Conservation (phyloP, 2,113 vertebrate species). For the Thunnus maccoyii region DNA sequence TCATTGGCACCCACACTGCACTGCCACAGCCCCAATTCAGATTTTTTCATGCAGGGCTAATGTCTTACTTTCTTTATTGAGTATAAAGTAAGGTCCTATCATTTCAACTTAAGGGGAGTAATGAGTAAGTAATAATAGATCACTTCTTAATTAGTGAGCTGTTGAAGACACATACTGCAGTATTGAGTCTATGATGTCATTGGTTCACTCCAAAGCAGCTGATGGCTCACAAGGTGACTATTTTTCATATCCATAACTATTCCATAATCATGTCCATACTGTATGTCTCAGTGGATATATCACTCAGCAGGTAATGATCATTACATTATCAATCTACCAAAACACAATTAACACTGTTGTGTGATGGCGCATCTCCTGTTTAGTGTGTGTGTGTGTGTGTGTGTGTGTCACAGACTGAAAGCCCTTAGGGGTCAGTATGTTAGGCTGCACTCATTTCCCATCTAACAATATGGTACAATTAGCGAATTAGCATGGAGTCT, state of each 20-base stretch:
- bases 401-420: neutral
- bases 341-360: neutral
- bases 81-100: too few relatives aligned
- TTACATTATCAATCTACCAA: neutral
- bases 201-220: neutral
- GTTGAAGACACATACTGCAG: neutral
- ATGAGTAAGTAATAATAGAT: too few relatives aligned
- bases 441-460: constrained; percentile 8
- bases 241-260: constrained; percentile 4
- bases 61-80: too few relatives aligned
- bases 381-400: neutral
- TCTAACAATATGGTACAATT: constrained; percentile 33
- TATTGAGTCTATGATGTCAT: neutral
- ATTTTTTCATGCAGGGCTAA: too few relatives aligned
- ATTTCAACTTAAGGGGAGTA: too few relatives aligned
- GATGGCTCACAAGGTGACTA: neutral
- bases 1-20: too few relatives aligned
- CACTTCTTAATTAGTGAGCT: neutral
- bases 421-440: constrained; percentile 16
- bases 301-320: constrained; percentile 8
- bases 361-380: too few relatives aligned
- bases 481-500: constrained; percentile 17
- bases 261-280: neutral
- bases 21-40: too few relatives aligned
- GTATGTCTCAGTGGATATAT: neutral